Conservation (phyloP, 2,888 invertebrate genomes). For the Acholoe squamosa region DNA sequence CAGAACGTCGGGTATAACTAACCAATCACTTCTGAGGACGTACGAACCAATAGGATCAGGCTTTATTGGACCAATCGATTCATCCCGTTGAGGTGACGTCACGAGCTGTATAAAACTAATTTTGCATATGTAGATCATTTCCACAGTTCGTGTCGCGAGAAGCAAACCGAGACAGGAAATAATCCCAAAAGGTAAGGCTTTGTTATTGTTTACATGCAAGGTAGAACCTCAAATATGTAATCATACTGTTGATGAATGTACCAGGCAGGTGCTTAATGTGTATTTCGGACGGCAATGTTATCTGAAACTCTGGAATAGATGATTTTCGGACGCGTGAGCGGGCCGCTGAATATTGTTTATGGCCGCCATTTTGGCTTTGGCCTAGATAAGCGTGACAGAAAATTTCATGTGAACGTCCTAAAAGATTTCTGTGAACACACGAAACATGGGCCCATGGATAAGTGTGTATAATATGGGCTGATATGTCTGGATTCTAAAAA, state of each 20-base stretch:
- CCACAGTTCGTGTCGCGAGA: slow-evolving; percentile 62
- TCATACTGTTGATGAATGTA: background rate
- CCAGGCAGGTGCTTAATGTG: background rate
- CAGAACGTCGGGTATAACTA: background rate
- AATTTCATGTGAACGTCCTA: background rate
- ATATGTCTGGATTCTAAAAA: background rate
- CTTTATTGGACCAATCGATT: slow-evolving; percentile 60
- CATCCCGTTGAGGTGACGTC: slow-evolving; percentile 52
- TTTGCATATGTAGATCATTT: slow-evolving; percentile 55
- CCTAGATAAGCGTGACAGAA: slow-evolving; percentile 33
- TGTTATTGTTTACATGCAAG: slow-evolving; percentile 25
- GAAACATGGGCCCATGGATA: too few species aligned
- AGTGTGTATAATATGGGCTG: background rate
- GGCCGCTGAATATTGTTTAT: slow-evolving; percentile 61
- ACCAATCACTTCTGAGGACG: background rate
- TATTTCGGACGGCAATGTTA: too few species aligned
- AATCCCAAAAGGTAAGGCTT: slow-evolving; percentile 32
- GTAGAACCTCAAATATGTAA: background rate
- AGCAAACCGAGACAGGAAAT: slow-evolving; percentile 9
- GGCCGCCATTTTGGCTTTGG: slow-evolving; percentile 63
- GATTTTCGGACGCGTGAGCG: background rate
- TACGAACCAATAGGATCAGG: background rate
- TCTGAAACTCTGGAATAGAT: background rate
- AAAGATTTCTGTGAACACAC: too few species aligned
- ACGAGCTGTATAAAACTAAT: background rate